Conservation (phyloP, 2,113 vertebrate species). For the Upupa epops region DNA sequence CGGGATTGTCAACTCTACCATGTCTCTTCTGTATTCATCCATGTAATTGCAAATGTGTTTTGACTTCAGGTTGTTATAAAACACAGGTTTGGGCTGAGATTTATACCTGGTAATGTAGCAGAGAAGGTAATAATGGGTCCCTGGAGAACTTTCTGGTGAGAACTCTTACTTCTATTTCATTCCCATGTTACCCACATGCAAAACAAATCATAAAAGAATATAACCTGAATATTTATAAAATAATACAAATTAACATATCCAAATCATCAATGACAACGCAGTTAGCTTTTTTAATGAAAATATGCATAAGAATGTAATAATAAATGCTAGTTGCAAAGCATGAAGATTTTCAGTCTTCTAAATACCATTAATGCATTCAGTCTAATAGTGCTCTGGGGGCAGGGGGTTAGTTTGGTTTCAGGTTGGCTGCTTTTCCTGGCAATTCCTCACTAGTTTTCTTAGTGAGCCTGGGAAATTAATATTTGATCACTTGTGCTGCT, state of each 20-base stretch:
- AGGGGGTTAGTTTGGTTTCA: neutral
- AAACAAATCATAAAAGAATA: neutral
- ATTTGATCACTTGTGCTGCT: neutral
- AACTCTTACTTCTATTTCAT: neutral
- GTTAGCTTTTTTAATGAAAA: neutral
- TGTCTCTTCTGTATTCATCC: neutral
- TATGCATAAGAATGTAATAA: neutral
- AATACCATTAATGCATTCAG: neutral
- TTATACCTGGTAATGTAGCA: neutral
- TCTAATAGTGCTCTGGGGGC: rapidly evolving
- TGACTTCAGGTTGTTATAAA: neutral
- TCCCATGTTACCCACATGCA: neutral
- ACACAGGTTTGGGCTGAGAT: neutral
- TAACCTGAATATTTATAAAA: neutral
- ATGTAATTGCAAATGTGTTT: neutral
- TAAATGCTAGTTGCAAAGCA: neutral
- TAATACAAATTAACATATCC: neutral
- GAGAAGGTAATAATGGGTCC: neutral
- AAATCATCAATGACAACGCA: neutral
- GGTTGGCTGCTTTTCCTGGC: neutral
- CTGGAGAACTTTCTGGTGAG: neutral
- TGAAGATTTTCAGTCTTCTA: neutral
- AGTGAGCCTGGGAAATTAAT: neutral
- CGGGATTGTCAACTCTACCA: neutral
- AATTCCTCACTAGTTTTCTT: neutral